phyloP scores from a whole-genome alignment of 1,140 invertebrate species.

The Saxidomus purpurata region DNA sequence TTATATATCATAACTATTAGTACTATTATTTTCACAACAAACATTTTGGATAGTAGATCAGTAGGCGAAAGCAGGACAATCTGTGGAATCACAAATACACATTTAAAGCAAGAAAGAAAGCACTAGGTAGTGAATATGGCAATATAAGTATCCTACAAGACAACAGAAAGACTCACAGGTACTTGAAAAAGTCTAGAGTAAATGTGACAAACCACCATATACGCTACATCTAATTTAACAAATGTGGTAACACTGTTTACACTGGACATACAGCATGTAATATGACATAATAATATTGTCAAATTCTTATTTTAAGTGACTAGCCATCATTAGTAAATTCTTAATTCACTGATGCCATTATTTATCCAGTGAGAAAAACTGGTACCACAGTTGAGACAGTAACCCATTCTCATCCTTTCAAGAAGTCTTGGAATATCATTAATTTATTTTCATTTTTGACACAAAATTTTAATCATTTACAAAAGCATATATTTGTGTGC shows the following conservation, averaged over 20 bases:
- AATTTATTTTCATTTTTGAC: conserved; percentile 17
- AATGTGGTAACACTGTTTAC: conserved; percentile 34
- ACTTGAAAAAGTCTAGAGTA: conserved; percentile 24
- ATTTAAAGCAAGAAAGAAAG: conserved; percentile 37
- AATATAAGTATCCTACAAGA: conserved; percentile 13
- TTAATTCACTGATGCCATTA: background rate
- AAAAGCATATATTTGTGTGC: background rate
- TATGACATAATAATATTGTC: conserved; percentile 24
- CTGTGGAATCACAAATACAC: conserved; percentile 2
- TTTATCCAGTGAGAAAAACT: conserved; percentile 14
- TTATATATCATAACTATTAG: conserved; percentile 1
- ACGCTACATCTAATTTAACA: conserved; percentile 18
- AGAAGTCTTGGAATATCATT: conserved; percentile 40
- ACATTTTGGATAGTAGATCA: conserved; percentile 32
- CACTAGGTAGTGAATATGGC: conserved; percentile 1
- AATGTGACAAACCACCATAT: conserved; percentile 39
- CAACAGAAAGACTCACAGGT: conserved; percentile 37
- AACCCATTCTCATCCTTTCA: conserved; percentile 31
- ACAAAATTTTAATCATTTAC: conserved; percentile 22
- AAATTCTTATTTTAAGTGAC: background rate
- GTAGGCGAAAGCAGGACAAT: conserved; percentile 22
- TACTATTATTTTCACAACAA: conserved; percentile 30
- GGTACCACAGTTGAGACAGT: conserved; percentile 52
- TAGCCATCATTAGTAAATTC: background rate
- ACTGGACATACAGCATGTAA: conserved; percentile 35